Conservation (phyloP, 2,888 invertebrate genomes). For the Lampropteryx suffumata region DNA sequence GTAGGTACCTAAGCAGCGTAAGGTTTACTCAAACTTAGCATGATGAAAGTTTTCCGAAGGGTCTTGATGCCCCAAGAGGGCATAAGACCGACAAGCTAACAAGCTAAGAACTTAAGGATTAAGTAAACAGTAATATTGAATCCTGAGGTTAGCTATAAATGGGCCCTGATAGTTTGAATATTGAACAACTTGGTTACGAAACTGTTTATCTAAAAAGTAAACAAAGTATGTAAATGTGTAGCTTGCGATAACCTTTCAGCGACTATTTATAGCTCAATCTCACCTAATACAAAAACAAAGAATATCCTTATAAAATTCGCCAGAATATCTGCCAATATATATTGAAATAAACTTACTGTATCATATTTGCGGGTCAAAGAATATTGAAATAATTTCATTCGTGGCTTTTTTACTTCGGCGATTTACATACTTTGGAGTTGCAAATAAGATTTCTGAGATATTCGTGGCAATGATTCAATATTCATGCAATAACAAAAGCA, state of each 20-base stretch:
- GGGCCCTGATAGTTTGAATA: not conserved
- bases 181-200: slow-evolving; percentile 1
- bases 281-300: not conserved
- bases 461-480: slow-evolving; percentile 23
- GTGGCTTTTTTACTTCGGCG: slow-evolving; percentile 7
- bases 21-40: slow-evolving; percentile 20
- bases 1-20: slow-evolving; percentile 7
- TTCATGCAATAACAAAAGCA: slow-evolving; percentile 20
- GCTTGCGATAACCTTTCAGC: not conserved
- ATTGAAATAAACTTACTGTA: slow-evolving; percentile 8
- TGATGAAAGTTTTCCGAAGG: slow-evolving; percentile 3
- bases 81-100: not conserved
- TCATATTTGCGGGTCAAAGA: slow-evolving; percentile 8
- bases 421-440: slow-evolving; percentile 18
- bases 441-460: slow-evolving; percentile 16
- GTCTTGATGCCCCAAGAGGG: not conserved
- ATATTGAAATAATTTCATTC: slow-evolving; percentile 11
- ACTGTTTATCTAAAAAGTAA: slow-evolving; percentile 4
- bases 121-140: too few species aligned
- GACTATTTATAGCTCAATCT: slow-evolving; percentile 11
- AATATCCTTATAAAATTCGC: slow-evolving; percentile 5
- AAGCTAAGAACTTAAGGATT: too few species aligned
- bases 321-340: not conserved
- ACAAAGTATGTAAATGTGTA: slow-evolving; percentile 8
- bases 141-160: too few species aligned